Evolutionary conservation across 2,113 vertebrate genomes (phyloP).

Genomic region (Phrynosoma blainvillii): DNA sequence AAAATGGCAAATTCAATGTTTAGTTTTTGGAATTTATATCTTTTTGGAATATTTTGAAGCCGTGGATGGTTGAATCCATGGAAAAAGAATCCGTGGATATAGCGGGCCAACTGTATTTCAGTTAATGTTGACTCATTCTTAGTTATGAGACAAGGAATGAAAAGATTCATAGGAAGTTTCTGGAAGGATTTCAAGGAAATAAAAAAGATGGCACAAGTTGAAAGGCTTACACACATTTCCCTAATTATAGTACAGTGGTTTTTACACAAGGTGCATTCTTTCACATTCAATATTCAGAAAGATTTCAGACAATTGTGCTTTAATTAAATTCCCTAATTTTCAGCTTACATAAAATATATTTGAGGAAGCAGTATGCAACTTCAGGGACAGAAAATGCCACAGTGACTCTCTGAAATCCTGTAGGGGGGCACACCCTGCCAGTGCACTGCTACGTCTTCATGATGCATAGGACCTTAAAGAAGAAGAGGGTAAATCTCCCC

Average conservation of each 20-base stretch:
- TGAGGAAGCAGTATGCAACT: background rate
- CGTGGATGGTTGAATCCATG: too few species aligned
- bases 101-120: background rate
- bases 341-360: background rate
- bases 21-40: too few species aligned
- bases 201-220: background rate
- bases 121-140: background rate
- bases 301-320: background rate
- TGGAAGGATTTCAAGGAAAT: background rate
- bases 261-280: background rate
- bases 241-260: background rate
- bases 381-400: too few species aligned
- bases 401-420: too few species aligned
- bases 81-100: too few species aligned
- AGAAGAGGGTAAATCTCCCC: too few species aligned
- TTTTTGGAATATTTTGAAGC: too few species aligned
- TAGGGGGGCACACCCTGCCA: too few species aligned
- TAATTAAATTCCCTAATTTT: background rate
- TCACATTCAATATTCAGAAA: background rate
- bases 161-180: background rate
- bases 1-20: too few species aligned
- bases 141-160: too few species aligned
- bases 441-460: too few species aligned
- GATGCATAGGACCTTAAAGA: too few species aligned
- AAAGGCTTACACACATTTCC: background rate